Conservation (phyloP, 2,888 invertebrate species). For the Rosalia funebris region DNA sequence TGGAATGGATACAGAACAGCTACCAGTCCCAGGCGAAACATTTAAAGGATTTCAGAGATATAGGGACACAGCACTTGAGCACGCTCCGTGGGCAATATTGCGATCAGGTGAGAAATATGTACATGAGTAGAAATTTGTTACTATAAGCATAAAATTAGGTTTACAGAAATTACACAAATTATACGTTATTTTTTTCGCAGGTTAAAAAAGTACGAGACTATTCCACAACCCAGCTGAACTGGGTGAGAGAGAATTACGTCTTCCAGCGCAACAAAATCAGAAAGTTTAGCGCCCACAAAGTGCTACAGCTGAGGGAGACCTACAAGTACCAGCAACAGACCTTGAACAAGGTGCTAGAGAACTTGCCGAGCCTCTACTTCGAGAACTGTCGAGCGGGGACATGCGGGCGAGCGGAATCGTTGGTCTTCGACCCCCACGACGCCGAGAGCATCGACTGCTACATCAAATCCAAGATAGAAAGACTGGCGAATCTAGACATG, state of each 20-base stretch:
- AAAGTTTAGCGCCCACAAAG: slow-evolving; percentile 94
- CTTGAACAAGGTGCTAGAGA: slow-evolving; percentile 91
- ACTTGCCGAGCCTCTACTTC: slow-evolving; percentile 88
- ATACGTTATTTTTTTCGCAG: slow-evolving; percentile 72
- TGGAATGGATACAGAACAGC: slow-evolving; percentile 93
- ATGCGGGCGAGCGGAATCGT: slow-evolving; percentile 80
- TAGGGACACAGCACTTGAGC: slow-evolving; percentile 88
- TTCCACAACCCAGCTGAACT: slow-evolving; percentile 88
- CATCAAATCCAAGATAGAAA: slow-evolving; percentile 74
- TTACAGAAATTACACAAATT: background rate
- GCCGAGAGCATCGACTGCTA: slow-evolving; percentile 74
- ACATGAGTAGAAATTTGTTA: slow-evolving; percentile 15
- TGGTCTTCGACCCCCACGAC: slow-evolving; percentile 75
- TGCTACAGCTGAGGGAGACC: slow-evolving; percentile 87
- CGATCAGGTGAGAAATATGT: slow-evolving; percentile 81
- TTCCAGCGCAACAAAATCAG: slow-evolving; percentile 94
- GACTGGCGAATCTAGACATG: slow-evolving; percentile 68
- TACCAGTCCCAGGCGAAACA: slow-evolving; percentile 89
- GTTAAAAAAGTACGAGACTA: slow-evolving; percentile 92
- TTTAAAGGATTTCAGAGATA: slow-evolving; percentile 88
- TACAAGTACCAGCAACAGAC: slow-evolving; percentile 97
- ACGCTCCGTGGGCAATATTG: slow-evolving; percentile 90
- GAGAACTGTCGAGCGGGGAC: slow-evolving; percentile 92
- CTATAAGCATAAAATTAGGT: background rate
- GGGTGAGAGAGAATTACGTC: slow-evolving; percentile 95